These are phyloP conservation scores for Strigamia crassipes DNA, from an alignment of 2,888 invertebrate species.

Conservation along the genomic window DNA sequence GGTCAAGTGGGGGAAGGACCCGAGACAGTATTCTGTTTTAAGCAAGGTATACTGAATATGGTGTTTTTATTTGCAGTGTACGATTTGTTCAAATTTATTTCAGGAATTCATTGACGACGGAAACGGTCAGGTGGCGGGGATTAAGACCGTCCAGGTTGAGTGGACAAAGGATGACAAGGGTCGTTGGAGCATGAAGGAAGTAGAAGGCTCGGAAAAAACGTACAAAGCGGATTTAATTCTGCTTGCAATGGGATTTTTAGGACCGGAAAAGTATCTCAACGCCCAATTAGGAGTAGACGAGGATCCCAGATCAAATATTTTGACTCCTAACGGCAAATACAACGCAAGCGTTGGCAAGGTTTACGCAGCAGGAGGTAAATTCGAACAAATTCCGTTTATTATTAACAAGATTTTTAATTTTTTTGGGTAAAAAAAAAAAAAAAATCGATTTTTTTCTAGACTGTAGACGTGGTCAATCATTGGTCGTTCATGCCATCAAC, in stretches of 20 bases:
- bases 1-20: conserved; percentile 88
- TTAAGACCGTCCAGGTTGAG: conserved; percentile 85
- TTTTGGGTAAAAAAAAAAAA: not conserved
- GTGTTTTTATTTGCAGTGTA: no score
- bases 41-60: conserved; percentile 69
- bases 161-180: conserved; percentile 92
- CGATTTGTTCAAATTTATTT: not conserved
- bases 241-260: conserved; percentile 98
- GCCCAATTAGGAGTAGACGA: conserved; percentile 76
- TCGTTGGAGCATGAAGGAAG: conserved; percentile 91
- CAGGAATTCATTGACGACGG: conserved; percentile 89
- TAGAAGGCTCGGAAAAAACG: conserved; percentile 72
- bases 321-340: conserved; percentile 77
- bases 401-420: not conserved
- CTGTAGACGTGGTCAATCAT: conserved; percentile 96
- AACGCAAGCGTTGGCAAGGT: conserved; percentile 79
- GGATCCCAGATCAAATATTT: conserved; percentile 91
- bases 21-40: conserved; percentile 88
- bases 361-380: conserved; percentile 91
- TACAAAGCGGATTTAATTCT: conserved; percentile 80
- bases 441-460: no score
- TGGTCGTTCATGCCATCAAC: conserved; percentile 98
- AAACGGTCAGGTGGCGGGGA: conserved; percentile 84
- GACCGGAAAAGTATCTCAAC: conserved; percentile 88
- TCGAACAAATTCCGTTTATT: conserved; percentile 31